Evolutionary conservation across 2,113 vertebrate species (phyloP), one percentile per base, ranked within the genome.

Genomic region (Mesocricetus auratus): DNA sequence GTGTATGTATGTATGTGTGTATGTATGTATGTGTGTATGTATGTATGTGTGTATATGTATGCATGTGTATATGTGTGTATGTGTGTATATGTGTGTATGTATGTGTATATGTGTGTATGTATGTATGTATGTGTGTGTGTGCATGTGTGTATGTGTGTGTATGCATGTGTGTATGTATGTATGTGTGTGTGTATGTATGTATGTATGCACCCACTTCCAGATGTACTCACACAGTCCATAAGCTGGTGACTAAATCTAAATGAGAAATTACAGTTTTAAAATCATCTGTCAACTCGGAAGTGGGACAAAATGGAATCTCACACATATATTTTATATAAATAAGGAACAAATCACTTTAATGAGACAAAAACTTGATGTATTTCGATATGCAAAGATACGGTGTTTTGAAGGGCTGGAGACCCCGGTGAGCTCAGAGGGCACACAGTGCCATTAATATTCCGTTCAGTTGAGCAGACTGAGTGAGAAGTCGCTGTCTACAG

Each of bases 321-420:
- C 83, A 87, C 81, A 73, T 56, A 1, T 71, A 77, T 92, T 71
- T 92, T 83, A 53, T 62, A 19, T 58, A 81, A 89, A 96, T 62
- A 91, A 17, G 58, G 56, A 93, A 45, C 73, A 69, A 15, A 39
- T 74, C 77, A n/a, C 50, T 81, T 97, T 91, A 93, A 90, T 78
- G 56, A 94, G 91, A 81, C 66, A 86, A 56, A 94, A 81, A 89
- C n/a, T 60, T 33, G 74, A 60, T 69, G 24, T 90, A 74, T 86
- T 91, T 82, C 73, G 78, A n/a, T 42, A 68, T 17, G 9, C 56
- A 85, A 66, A 93, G 77, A 78, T 89, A 64, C 29, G 29, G 91
- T 93, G 86, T 88, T 74, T 58, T 42, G 22, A 90, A 91, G 45
- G 64, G 36, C 89, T 87, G 22, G 62, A 31, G 47, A 45, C 96